These are phyloP conservation scores for Caerostris extrusa DNA, from an alignment of 1,140 invertebrate species.

Conservation along the genomic window DNA sequence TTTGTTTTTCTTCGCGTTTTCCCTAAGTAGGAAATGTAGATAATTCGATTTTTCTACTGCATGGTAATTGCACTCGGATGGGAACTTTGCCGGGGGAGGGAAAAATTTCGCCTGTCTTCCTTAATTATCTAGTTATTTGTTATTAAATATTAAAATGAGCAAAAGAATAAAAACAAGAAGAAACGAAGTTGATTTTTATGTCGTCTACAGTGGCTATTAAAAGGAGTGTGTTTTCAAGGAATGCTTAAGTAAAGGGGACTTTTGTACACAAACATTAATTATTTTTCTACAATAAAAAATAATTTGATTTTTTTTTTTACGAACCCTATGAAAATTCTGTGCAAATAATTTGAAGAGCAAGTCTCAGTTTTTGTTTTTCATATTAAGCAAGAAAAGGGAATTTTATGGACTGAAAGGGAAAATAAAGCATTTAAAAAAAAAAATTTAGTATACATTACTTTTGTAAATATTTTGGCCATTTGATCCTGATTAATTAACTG, in stretches of 20 bases:
- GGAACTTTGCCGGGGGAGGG: too few species aligned
- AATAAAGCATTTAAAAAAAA: too few species aligned
- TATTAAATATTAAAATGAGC: constrained; percentile 8
- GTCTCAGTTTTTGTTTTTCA: too few species aligned
- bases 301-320: not conserved
- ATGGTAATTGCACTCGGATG: not conserved
- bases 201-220: not conserved
- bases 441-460: too few species aligned
- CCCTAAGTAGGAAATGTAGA: not conserved
- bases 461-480: too few species aligned
- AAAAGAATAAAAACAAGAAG: not conserved
- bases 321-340: not conserved
- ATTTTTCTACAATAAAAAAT: not conserved
- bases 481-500: too few species aligned
- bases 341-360: not conserved
- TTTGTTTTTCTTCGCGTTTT: not conserved
- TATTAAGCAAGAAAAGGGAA: too few species aligned
- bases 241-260: not conserved
- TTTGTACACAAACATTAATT: not conserved
- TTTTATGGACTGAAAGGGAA: too few species aligned
- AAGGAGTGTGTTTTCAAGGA: not conserved
- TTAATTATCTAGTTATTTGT: constrained; percentile 8
- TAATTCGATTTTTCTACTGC: not conserved
- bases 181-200: not conserved
- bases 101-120: not conserved